Conservation (phyloP, 2,797 vertebrate genomes). For the Florisuga fusca region DNA sequence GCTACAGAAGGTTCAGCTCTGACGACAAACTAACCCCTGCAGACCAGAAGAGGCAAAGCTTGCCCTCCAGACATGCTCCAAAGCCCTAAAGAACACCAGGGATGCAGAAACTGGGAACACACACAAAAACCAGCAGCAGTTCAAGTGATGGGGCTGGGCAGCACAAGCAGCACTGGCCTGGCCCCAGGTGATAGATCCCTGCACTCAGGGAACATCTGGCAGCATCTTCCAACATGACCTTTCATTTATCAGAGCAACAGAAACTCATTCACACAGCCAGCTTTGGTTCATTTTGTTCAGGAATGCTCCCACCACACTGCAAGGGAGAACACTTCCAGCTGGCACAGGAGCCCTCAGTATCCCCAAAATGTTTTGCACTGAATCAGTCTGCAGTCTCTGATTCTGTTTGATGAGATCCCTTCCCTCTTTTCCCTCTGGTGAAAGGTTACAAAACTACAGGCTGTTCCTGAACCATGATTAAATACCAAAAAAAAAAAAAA, state of each 20-base stretch:
- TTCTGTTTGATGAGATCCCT: accelerated
- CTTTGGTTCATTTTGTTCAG: neutral
- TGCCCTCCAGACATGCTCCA: neutral
- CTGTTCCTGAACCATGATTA: neutral
- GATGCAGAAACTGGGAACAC: accelerated
- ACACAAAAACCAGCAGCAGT: neutral
- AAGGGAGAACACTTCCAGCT: neutral
- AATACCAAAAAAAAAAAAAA: neutral
- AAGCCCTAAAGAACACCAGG: neutral
- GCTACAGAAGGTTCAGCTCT: neutral
- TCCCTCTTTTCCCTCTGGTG: no score
- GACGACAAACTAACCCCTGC: neutral
- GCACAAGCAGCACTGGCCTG: neutral
- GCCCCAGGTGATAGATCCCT: accelerated
- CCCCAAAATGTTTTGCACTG: neutral
- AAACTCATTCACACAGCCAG: neutral
- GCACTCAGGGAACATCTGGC: accelerated
- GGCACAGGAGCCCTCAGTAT: accelerated
- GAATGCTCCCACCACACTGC: neutral
- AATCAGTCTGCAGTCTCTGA: neutral
- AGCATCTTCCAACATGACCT: accelerated
- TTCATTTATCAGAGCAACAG: neutral
- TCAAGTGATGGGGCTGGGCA: neutral
- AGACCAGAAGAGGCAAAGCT: neutral
- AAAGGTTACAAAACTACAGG: neutral